These are phyloP conservation scores for Pseudorhiza aurosa DNA, from an alignment of 30 jellyfish, hydroid and myxozoan species.

Conservation along the genomic window DNA sequence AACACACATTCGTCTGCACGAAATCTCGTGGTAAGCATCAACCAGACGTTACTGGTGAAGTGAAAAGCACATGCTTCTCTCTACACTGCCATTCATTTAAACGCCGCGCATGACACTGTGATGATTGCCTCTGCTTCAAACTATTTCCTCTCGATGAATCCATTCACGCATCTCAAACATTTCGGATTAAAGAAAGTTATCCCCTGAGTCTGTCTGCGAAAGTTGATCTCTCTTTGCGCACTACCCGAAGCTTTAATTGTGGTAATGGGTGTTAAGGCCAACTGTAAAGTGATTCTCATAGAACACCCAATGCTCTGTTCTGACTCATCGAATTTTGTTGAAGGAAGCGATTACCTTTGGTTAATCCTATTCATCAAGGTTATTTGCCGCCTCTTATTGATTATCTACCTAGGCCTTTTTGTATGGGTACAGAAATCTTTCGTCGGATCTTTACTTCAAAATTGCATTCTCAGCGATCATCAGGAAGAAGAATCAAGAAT, in stretches of 20 bases:
- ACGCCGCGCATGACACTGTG: background rate
- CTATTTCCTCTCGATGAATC: background rate
- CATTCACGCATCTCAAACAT: background rate
- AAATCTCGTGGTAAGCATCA: background rate
- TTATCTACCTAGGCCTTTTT: no score
- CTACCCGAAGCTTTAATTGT: background rate
- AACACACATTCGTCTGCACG: background rate
- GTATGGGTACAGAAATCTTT: no score
- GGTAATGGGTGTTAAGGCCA: background rate
- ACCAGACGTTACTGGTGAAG: background rate
- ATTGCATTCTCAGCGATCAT: no score
- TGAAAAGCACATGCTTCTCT: background rate
- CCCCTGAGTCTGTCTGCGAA: background rate
- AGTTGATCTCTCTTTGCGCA: background rate
- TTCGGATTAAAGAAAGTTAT: background rate
- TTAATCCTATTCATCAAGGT: no score
- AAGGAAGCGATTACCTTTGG: background rate
- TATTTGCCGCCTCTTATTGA: no score
- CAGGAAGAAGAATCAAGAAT: no score
- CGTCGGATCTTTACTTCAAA: no score
- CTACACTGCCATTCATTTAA: background rate
- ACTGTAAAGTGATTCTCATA: background rate
- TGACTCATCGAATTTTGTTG: background rate
- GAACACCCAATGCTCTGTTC: background rate
- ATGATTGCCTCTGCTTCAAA: constrained; percentile 4